Base-by-base conservation (phyloP, 2,888 invertebrate species). In the Helleia helle region DNA sequence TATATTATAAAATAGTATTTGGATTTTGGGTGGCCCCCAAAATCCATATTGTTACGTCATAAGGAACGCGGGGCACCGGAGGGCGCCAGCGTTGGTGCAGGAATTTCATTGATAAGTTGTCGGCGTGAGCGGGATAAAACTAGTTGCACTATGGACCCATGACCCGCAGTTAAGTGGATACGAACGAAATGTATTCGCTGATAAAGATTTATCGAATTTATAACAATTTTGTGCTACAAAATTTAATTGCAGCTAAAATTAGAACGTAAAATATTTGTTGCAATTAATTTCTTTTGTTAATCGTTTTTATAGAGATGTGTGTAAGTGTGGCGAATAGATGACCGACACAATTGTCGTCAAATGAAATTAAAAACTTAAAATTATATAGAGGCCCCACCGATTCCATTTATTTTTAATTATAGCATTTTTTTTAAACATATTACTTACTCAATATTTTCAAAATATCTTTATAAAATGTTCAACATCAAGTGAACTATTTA, bases 1-100 rank as follows among this genome's bases (percentile, higher is more conserved):
- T n/a, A n/a, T n/a, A n/a, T n/a, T n/a, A n/a, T n/a, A n/a, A n/a
- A n/a, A n/a, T n/a, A n/a, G n/a, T n/a, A n/a, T n/a, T n/a, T n/a
- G n/a, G n/a, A n/a, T n/a, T n/a, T n/a, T n/a, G n/a, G n/a, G n/a
- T n/a, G n/a, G n/a, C n/a, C n/a, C n/a, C n/a, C n/a, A n/a, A n/a
- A n/a, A n/a, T n/a, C 76, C 76, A 80, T 80, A 69, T 80, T 80
- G 72, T 76, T 67, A 76, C 76, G 75, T 77, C 76, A 76, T 63
- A 63, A 69, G 70, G 66, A 74, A 67, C 75, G 71, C 67, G 70
- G 71, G 70, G 71, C 71, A 71, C 72, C 72, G 75, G 68, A 69
- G 60, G 55, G 56, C 62, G 61, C 49, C 46, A 46, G 31, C 36
- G 60, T 52, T 56, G 59, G 59, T 63, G 63, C 63, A 71, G 71